These are phyloP conservation scores for Monochamus alternatus DNA, from an alignment of 2,888 invertebrate genomes.

Conservation along the genomic window DNA sequence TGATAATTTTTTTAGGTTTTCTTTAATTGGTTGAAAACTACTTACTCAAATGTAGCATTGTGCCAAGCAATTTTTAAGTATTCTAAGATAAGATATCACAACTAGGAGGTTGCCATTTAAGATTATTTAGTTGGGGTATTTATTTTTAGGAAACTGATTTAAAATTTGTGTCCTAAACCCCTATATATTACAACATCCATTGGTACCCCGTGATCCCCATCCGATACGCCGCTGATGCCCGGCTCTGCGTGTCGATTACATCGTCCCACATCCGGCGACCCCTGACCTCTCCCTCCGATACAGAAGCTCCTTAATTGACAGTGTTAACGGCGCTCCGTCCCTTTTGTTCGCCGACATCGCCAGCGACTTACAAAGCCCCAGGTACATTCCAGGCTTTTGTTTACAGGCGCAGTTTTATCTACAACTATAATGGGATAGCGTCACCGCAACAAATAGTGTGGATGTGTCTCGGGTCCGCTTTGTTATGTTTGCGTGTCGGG, in stretches of 20 bases:
- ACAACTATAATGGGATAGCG: conserved; percentile 32
- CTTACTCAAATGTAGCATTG: too few species aligned
- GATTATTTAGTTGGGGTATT: too few species aligned
- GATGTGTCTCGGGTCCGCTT: conserved; percentile 25
- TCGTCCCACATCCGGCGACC: conserved; percentile 16
- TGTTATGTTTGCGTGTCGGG: conserved; percentile 22
- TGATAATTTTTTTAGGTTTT: too few species aligned
- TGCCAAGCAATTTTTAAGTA: too few species aligned
- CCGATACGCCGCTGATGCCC: conserved; percentile 13
- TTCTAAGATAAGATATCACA: too few species aligned
- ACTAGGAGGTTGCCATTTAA: too few species aligned
- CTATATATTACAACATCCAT: too few species aligned
- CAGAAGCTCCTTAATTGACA: conserved; percentile 40
- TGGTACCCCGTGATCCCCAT: not conserved
- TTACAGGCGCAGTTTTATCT: conserved; percentile 36
- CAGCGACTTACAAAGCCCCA: conserved; percentile 17
- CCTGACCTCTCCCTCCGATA: conserved; percentile 21
- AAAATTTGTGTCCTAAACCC: too few species aligned
- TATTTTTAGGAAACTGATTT: too few species aligned
- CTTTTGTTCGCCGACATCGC: conserved; percentile 33
- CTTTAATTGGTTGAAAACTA: too few species aligned
- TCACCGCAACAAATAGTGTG: conserved; percentile 21
- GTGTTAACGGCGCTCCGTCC: conserved; percentile 29
- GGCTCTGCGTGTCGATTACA: conserved; percentile 24
- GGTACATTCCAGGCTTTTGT: conserved; percentile 38